phyloP scores from a whole-genome alignment of 1,140 invertebrate genomes.

The Capitella teleta region DNA sequence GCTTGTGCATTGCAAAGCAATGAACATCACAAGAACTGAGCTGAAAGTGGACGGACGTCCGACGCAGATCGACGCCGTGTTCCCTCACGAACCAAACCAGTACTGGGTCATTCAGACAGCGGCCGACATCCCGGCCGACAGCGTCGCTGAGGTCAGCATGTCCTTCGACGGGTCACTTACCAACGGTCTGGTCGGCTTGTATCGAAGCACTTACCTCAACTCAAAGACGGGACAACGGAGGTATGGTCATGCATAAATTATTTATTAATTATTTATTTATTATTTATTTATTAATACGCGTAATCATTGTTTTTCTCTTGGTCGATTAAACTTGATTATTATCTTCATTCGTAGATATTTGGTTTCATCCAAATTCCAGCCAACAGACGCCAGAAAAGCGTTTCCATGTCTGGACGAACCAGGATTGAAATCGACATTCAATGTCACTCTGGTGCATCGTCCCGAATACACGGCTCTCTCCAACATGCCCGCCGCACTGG shows the following conservation, averaged over 20 bases:
- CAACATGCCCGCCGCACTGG: slow-evolving; percentile 41
- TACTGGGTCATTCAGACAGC: slow-evolving; percentile 54
- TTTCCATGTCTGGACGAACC: slow-evolving; percentile 98
- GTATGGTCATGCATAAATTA: too few species aligned
- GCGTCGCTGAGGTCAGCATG: slow-evolving; percentile 29
- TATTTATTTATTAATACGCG: too few species aligned
- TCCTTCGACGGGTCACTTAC: slow-evolving; percentile 57
- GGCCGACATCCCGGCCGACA: slow-evolving; percentile 38
- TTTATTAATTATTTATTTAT: too few species aligned
- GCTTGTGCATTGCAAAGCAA: slow-evolving; percentile 36
- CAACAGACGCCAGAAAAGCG: slow-evolving; percentile 80
- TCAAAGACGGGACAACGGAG: slow-evolving; percentile 32
- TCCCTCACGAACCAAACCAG: slow-evolving; percentile 50
- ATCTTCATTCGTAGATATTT: slow-evolving; percentile 60
- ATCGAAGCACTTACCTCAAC: slow-evolving; percentile 61
- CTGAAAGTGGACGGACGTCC: slow-evolving; percentile 14
- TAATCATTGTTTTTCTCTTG: too few species aligned
- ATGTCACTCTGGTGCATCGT: slow-evolving; percentile 36
- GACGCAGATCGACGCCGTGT: slow-evolving; percentile 30
- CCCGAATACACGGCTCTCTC: slow-evolving; percentile 38
- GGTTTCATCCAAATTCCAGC: slow-evolving; percentile 89
- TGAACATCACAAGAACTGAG: slow-evolving; percentile 31
- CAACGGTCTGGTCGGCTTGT: slow-evolving; percentile 61
- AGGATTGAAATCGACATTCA: slow-evolving; percentile 76
- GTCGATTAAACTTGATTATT: too few species aligned